Percentiles rank a stretch among this genome's conserved stretches.
These are phyloP conservation scores for Thalassophryne amazonica DNA, from an alignment of 2,797 vertebrate genomes.

Conservation along the genomic window DNA sequence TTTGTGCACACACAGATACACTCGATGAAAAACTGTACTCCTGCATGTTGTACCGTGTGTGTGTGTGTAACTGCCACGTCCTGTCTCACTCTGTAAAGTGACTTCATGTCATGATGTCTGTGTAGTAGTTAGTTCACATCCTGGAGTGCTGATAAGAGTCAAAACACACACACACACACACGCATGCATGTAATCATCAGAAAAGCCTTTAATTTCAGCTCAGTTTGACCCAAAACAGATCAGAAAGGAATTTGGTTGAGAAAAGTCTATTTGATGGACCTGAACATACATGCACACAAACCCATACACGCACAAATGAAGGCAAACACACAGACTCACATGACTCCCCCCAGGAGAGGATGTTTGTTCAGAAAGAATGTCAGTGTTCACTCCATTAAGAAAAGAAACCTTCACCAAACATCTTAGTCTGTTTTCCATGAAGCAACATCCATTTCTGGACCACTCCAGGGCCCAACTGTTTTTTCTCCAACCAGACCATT, in stretches of 20 bases:
- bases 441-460: slow-evolving; percentile 23
- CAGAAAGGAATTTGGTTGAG: slow-evolving; percentile 47
- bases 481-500: slow-evolving; percentile 25
- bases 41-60: not conserved
- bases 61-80: not conserved
- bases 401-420: slow-evolving; percentile 57
- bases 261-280: slow-evolving; percentile 27
- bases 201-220: slow-evolving; percentile 27
- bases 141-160: slow-evolving; percentile 2
- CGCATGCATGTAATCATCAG: slow-evolving; percentile 6
- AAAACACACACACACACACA: not conserved
- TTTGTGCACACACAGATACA: no score
- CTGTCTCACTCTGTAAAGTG: not conserved
- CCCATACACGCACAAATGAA: slow-evolving; percentile 24
- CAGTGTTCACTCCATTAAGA: slow-evolving; percentile 60
- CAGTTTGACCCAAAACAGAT: slow-evolving; percentile 55
- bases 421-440: slow-evolving; percentile 61
- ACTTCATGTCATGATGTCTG: not conserved
- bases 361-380: slow-evolving; percentile 75
- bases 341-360: slow-evolving; percentile 60
- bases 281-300: slow-evolving; percentile 11
- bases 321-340: slow-evolving; percentile 28
- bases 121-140: not conserved
- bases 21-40: no score
- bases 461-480: slow-evolving; percentile 15